Evolutionary conservation across 2,888 invertebrate species (phyloP).

Genomic region (Spisula solida): DNA sequence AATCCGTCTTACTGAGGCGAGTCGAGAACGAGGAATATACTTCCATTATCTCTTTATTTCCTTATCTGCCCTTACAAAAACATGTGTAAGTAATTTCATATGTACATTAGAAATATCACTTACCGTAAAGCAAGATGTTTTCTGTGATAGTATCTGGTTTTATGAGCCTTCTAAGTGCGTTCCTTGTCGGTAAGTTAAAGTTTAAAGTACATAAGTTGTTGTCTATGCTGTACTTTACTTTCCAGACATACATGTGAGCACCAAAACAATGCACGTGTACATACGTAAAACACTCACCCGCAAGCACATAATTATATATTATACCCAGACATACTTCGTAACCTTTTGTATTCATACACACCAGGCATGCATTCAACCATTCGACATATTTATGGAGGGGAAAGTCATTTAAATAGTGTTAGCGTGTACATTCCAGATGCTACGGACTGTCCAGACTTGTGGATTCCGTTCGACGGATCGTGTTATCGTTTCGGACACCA

Average conservation of each 20-base stretch:
- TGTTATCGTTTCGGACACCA: conserved; percentile 8
- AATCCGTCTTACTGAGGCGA: too few relatives aligned
- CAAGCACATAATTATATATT: too few relatives aligned
- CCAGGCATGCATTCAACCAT: neutral
- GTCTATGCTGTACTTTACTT: neutral
- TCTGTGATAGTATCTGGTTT: neutral
- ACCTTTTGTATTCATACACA: neutral
- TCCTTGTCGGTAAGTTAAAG: neutral
- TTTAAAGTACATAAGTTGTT: neutral
- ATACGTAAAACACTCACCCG: too few relatives aligned
- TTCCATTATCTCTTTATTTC: too few relatives aligned
- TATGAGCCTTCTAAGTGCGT: neutral
- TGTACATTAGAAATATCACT: neutral
- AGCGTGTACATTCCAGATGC: neutral
- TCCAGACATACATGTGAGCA: too few relatives aligned
- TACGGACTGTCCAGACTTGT: neutral
- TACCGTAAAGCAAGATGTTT: neutral
- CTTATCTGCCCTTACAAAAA: too few relatives aligned
- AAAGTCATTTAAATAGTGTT: too few relatives aligned
- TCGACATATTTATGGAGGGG: too few relatives aligned
- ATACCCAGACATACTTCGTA: too few relatives aligned
- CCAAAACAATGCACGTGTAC: too few relatives aligned
- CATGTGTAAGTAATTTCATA: too few relatives aligned
- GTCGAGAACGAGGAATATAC: too few relatives aligned
- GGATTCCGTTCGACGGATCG: neutral